Conservation (phyloP, 2,888 invertebrate genomes). For the Oxytorus armatus region DNA sequence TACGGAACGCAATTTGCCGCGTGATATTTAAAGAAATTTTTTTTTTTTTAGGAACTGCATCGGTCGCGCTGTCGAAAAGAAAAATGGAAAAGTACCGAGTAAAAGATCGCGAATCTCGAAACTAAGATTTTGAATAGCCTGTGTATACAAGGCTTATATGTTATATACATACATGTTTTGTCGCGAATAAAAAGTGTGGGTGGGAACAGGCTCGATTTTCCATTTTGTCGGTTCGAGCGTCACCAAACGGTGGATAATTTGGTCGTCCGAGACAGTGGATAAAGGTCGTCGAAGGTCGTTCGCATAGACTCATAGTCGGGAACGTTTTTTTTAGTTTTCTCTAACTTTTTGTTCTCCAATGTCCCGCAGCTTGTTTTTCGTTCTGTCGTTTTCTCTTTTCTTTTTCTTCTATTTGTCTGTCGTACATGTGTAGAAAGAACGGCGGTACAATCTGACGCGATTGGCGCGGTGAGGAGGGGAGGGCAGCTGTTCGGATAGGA, state of each 20-base stretch:
- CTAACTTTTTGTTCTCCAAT: conserved; percentile 2
- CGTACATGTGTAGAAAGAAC: conserved; percentile 3
- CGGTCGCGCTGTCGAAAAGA: conserved; percentile 6
- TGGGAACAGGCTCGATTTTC: conserved; percentile 30
- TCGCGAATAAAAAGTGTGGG: conserved; percentile 21
- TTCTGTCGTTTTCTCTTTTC: conserved; percentile 15
- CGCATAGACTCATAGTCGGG: conserved; percentile 21
- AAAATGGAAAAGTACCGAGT: conserved; percentile 2
- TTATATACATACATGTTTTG: neutral
- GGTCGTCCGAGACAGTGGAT: conserved; percentile 36
- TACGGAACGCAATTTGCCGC: conserved; percentile 4
- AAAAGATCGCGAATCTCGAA: neutral
- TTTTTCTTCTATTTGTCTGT: neutral
- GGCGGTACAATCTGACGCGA: conserved; percentile 22
- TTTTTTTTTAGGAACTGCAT: neutral
- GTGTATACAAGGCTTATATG: neutral
- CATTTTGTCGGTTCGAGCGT: conserved; percentile 25
- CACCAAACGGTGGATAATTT: conserved; percentile 43
- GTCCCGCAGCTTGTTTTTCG: neutral
- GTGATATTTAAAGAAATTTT: neutral
- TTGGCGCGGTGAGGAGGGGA: too few species aligned
- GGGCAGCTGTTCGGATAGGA: conserved; percentile 44
- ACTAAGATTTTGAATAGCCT: neutral
- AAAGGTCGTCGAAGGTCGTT: conserved; percentile 57
- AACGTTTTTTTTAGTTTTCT: neutral